A percentile compares a stretch with the other conserved stretches of the same genome.
Conservation (phyloP, 2,888 invertebrate genomes). For the Spialia ferax region DNA sequence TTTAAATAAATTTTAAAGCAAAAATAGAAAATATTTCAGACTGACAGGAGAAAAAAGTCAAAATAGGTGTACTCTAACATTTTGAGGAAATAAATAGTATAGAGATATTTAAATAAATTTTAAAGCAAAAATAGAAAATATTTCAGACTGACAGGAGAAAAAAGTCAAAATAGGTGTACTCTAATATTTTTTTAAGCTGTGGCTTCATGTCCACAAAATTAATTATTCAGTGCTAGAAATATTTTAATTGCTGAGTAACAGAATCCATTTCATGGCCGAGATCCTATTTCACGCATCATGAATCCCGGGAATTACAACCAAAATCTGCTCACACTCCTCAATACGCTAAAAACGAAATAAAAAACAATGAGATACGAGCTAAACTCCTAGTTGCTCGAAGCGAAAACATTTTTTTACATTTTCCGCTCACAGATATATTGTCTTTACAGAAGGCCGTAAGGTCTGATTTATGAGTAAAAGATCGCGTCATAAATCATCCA, state of each 20-base stretch:
- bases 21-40: too few species aligned
- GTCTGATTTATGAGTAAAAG: constrained; percentile 79
- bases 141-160: too few species aligned
- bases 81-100: too few species aligned
- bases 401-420: constrained; percentile 29
- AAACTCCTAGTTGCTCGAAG: constrained; percentile 4
- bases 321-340: constrained; percentile 5
- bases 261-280: background rate
- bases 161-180: too few species aligned
- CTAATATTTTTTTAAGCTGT: too few species aligned
- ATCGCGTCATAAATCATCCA: constrained; percentile 76
- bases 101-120: too few species aligned
- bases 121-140: too few species aligned
- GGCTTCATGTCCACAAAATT: too few species aligned
- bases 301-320: background rate
- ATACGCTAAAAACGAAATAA: constrained; percentile 23
- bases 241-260: background rate
- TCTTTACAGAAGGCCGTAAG: constrained; percentile 34
- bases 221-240: too few species aligned
- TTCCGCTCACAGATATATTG: constrained; percentile 29
- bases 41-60: too few species aligned
- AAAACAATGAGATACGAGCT: constrained; percentile 11
- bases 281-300: constrained; percentile 9
- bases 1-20: too few species aligned
- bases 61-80: too few species aligned